Evolutionary conservation across 2,113 vertebrate genomes (phyloP).

Genomic region (Dipodomys spectabilis): DNA sequence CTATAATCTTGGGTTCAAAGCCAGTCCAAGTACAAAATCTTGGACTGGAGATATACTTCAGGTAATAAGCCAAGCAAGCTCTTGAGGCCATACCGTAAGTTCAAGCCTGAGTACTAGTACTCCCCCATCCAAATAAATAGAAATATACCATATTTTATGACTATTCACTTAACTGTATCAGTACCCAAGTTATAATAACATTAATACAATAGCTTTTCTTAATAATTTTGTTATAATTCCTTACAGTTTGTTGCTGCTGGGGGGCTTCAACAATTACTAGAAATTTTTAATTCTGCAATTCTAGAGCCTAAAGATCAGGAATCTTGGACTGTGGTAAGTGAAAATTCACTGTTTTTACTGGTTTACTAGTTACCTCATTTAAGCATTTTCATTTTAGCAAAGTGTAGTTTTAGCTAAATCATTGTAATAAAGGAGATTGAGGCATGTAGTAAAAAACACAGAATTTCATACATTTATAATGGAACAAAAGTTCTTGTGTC

Average conservation of each 20-base stretch:
- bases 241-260: conserved; percentile 97
- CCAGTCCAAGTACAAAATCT: too few relatives aligned
- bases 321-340: conserved; percentile 98
- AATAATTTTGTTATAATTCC: conserved; percentile 41
- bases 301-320: conserved; percentile 98
- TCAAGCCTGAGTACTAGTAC: too few relatives aligned
- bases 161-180: neutral
- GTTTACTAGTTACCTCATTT: neutral
- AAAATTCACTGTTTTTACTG: neutral
- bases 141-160: neutral
- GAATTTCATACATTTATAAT: neutral
- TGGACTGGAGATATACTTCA: too few relatives aligned
- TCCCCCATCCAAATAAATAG: too few relatives aligned
- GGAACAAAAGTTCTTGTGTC: neutral
- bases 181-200: neutral
- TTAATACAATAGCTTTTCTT: conserved; percentile 59
- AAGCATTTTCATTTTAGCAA: neutral
- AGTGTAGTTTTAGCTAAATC: neutral
- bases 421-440: neutral
- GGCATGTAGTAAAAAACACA: neutral
- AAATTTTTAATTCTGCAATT: conserved; percentile 98
- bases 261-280: conserved; percentile 96
- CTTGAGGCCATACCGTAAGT: too few relatives aligned
- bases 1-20: too few relatives aligned
- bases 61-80: too few relatives aligned